Evolutionary conservation across 2,888 invertebrate genomes (phyloP).

Genomic region (Brenthis hecate): DNA sequence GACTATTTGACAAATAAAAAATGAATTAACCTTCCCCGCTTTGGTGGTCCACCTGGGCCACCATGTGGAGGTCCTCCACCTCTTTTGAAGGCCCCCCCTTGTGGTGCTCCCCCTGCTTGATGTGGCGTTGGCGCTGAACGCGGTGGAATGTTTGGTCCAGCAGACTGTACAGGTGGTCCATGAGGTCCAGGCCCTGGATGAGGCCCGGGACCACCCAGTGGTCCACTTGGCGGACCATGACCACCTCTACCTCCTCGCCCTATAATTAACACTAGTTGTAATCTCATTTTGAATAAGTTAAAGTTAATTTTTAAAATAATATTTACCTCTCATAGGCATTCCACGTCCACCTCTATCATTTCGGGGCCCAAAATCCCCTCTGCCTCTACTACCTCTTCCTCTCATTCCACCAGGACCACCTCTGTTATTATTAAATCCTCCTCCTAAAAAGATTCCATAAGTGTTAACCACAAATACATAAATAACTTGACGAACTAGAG

Average conservation of each 20-base stretch:
- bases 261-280: constrained; percentile 25
- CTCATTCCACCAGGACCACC: constrained; percentile 73
- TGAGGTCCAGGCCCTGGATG: constrained; percentile 36
- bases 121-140: constrained; percentile 47
- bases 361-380: constrained; percentile 70
- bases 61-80: constrained; percentile 65
- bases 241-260: constrained; percentile 59
- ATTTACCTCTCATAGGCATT: constrained; percentile 75
- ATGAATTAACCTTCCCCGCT: constrained; percentile 62
- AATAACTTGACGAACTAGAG: too few relatives aligned
- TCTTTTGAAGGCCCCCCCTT: constrained; percentile 59
- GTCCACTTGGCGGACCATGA: constrained; percentile 52
- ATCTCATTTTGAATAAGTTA: not conserved
- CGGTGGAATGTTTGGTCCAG: constrained; percentile 44
- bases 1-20: not conserved
- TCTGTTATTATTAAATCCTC: constrained; percentile 70
- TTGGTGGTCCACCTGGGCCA: constrained; percentile 67
- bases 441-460: constrained; percentile 43
- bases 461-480: not conserved
- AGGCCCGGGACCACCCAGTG: constrained; percentile 38
- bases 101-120: constrained; percentile 44
- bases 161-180: constrained; percentile 37
- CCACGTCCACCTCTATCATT: constrained; percentile 68
- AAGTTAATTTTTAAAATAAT: too few relatives aligned
- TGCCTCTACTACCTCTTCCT: constrained; percentile 70